phyloP scores from a whole-genome alignment of 2,888 invertebrate species.

The Itoplectis maculator region DNA sequence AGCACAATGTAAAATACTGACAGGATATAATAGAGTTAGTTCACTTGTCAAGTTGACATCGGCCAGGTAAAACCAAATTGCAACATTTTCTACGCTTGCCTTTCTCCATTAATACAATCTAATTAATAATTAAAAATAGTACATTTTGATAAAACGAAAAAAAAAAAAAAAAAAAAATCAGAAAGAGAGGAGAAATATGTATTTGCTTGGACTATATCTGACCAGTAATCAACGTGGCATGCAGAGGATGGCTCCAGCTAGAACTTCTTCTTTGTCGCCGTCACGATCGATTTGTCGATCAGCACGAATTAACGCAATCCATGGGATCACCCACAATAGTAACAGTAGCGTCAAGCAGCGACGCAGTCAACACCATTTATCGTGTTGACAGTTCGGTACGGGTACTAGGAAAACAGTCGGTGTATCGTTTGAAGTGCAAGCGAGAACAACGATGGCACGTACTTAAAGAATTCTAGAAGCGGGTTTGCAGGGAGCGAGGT shows the following conservation, averaged over 20 bases:
- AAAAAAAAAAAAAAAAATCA: neutral
- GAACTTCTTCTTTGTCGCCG: constrained; percentile 1
- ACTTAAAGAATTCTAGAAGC: constrained; percentile 64
- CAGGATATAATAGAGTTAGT: too few relatives aligned
- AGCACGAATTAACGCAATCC: constrained; percentile 25
- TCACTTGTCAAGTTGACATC: neutral
- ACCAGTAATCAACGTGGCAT: neutral
- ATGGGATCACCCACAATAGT: constrained; percentile 30
- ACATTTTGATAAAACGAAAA: neutral
- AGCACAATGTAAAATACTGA: too few relatives aligned
- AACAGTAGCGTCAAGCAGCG: constrained; percentile 25
- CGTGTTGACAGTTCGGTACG: constrained; percentile 56
- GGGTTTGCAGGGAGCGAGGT: constrained; percentile 57
- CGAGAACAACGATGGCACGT: constrained; percentile 48
- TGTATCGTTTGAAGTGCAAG: constrained; percentile 53
- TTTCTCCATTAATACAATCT: neutral
- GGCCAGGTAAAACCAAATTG: neutral
- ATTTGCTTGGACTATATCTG: neutral
- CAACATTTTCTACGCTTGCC: neutral
- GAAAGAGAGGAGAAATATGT: neutral
- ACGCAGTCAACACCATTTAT: constrained; percentile 52
- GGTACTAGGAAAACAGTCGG: constrained; percentile 67
- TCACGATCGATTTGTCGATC: constrained; percentile 57
- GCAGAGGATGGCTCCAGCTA: neutral
- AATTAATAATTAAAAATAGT: neutral